A percentile compares a stretch with the other conserved stretches of the same genome.
Evolutionary conservation across 2,888 invertebrate genomes (phyloP).

Genomic region (Drosophila demipolita): DNA sequence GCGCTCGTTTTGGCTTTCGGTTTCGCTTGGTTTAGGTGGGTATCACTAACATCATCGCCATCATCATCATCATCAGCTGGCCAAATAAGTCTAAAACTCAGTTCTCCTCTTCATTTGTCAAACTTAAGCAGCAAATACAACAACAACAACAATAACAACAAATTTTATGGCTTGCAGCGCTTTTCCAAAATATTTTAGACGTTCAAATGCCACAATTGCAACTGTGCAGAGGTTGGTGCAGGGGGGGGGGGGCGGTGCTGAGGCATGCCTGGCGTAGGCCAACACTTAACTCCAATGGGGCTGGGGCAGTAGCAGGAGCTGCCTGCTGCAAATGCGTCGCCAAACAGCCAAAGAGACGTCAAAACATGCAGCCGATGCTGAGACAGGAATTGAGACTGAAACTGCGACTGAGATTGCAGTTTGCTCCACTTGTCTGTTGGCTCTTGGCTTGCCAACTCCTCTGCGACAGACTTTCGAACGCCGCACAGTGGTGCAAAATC

Average conservation of each 20-base stretch:
- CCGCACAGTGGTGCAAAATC: constrained; percentile 46
- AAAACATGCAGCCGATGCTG: constrained; percentile 36
- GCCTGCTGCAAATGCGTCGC: constrained; percentile 45
- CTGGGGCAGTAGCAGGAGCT: constrained; percentile 13
- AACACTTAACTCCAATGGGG: constrained; percentile 47
- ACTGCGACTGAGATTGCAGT: background rate
- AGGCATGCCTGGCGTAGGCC: constrained; percentile 57
- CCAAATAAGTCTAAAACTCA: constrained; percentile 49
- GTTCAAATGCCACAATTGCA: constrained; percentile 54
- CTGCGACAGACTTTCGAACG: constrained; percentile 59
- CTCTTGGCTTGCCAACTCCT: background rate
- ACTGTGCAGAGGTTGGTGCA: background rate
- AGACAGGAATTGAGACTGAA: constrained; percentile 11
- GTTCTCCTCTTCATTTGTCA: constrained; percentile 74
- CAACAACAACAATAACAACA: constrained; percentile 21
- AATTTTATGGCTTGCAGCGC: constrained; percentile 50
- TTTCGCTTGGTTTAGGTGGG: constrained; percentile 35
- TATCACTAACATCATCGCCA: constrained; percentile 10
- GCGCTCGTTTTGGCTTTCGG: constrained; percentile 62
- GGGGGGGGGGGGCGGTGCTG: background rate
- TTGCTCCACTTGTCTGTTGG: constrained; percentile 45
- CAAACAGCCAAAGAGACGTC: constrained; percentile 48
- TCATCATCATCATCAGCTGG: constrained; percentile 45
- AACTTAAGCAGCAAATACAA: constrained; percentile 61
- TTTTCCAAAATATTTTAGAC: constrained; percentile 60